Evolutionary conservation across 2,797 vertebrate genomes (phyloP).

Genomic region (Lemur catta): DNA sequence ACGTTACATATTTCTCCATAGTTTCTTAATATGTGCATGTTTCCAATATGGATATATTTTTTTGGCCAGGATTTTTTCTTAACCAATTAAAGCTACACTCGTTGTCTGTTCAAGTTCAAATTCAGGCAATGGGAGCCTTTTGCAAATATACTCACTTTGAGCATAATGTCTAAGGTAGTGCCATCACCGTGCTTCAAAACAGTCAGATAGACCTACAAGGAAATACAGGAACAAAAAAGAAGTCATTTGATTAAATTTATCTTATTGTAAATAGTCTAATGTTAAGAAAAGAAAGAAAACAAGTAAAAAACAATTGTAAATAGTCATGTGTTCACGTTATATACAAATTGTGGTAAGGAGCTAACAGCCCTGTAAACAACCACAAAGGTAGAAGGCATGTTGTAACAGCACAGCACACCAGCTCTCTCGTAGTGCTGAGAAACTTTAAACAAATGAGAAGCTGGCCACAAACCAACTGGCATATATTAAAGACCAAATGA

Average conservation of each 20-base stretch:
- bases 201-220: conserved; percentile 93
- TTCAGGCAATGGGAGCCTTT: not conserved
- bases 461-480: not conserved
- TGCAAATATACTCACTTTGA: conserved; percentile 89
- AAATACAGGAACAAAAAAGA: not conserved
- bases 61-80: not conserved
- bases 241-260: not conserved
- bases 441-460: not conserved
- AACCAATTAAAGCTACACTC: not conserved
- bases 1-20: not conserved
- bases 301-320: not conserved
- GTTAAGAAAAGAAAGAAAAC: conserved; percentile 32
- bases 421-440: not conserved
- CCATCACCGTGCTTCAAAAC: conserved; percentile 96
- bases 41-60: not conserved
- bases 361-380: not conserved
- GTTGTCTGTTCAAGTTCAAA: not conserved
- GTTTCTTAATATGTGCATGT: not conserved
- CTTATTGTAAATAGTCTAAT: conserved; percentile 19
- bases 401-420: not conserved
- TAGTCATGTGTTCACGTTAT: not conserved
- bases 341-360: not conserved
- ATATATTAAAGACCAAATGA: not conserved
- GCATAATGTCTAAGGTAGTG: conserved; percentile 94
- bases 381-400: not conserved